Evolutionary conservation across 2,797 vertebrate species (phyloP), one percentile per base, ranked within the genome.

Genomic region (Furcifer pardalis): DNA sequence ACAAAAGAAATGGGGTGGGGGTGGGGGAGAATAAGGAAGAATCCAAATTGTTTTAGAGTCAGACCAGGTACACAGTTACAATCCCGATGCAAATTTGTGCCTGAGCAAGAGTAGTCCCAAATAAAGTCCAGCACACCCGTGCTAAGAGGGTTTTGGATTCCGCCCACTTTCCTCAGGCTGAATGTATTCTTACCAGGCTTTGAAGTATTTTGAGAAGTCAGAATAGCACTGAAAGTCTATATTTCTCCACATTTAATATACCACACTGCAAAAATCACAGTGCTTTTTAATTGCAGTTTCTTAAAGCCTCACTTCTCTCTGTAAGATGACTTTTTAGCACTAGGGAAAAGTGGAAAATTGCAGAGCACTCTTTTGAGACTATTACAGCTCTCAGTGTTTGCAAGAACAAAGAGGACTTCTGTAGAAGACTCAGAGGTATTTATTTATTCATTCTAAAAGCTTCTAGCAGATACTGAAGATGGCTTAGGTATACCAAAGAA

Each of bases 211-310:
- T n/a, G n/a, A n/a, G n/a, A n/a, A n/a, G n/a, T n/a, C n/a, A n/a
- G n/a, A n/a, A n/a, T n/a, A n/a, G n/a, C n/a, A n/a, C n/a, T n/a
- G n/a, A n/a, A n/a, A n/a, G n/a, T n/a, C n/a, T n/a, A n/a, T n/a
- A n/a, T n/a, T 90, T 19, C 66, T 87, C 88, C 80, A 52, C 79
- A 82, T 80, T 15, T 91, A 88, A 83, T 77, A 75, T 27, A 63
- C 17, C 76, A 0, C 68, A 32, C 44, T 68, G 32, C 68, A 90
- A 90, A 92, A 91, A 62, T 92, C 91, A 88, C 87, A 87, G 81
- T 83, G 71, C 27, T 87, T 78, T 81, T 89, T 91, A 87, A 91
- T 66, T 91, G 88, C 79, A 74, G 84, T 91, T 92, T 90, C 82
- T 90, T 91, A 86, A 93, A 75, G 79, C 65, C 49, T 89, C 79